phyloP scores from a whole-genome alignment of 2,797 vertebrate species.

The Coregonus suidteri region DNA sequence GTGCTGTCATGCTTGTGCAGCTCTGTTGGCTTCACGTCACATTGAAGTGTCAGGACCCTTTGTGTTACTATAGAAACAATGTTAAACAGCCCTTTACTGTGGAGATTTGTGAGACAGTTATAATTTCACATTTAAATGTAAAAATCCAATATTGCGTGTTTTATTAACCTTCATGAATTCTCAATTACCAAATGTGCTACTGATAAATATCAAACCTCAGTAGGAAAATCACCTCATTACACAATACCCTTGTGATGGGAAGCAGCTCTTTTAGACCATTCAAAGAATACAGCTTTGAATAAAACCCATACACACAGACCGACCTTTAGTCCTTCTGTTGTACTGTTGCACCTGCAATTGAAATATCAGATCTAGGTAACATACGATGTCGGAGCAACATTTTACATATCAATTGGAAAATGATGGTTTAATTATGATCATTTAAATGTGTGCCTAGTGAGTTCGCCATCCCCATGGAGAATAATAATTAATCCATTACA shows the following conservation, averaged over 20 bases:
- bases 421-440: conserved; percentile 66
- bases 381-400: conserved; percentile 23
- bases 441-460: conserved; percentile 43
- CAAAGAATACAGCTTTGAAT: background rate
- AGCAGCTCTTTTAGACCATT: background rate
- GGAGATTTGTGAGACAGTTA: background rate
- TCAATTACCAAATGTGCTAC: background rate
- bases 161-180: background rate
- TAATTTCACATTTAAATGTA: background rate
- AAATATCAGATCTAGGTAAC: background rate
- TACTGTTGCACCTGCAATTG: conserved; percentile 5
- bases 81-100: background rate
- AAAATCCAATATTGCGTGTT: background rate
- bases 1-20: conserved; percentile 26
- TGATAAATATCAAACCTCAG: background rate
- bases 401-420: conserved; percentile 60
- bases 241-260: background rate
- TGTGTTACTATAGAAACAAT: background rate
- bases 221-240: background rate
- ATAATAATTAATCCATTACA: conserved; percentile 67
- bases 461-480: conserved; percentile 32
- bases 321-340: background rate
- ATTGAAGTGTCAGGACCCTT: background rate
- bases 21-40: background rate
- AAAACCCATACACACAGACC: background rate